These are phyloP conservation scores for Anguilla pacifica DNA, from an alignment of 2,797 vertebrate species.

Conservation along the genomic window DNA sequence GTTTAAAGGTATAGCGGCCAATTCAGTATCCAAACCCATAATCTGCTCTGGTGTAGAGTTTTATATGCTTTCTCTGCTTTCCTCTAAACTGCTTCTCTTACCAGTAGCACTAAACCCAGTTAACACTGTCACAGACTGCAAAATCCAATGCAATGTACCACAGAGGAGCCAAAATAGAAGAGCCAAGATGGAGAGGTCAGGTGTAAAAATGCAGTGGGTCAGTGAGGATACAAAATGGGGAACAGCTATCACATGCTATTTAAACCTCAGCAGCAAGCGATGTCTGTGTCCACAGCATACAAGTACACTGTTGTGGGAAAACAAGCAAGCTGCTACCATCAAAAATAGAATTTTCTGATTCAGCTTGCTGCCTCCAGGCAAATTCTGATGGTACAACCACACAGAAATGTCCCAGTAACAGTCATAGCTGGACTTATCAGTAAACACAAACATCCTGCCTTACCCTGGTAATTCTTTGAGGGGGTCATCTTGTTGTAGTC, in stretches of 20 bases:
- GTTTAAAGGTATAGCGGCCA: background rate
- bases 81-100: background rate
- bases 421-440: background rate
- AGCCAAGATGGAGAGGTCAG: background rate
- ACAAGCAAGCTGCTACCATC: background rate
- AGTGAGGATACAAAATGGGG: background rate
- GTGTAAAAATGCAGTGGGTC: background rate
- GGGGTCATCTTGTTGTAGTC: conserved; percentile 98
- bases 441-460: conserved; percentile 55
- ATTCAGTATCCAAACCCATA: background rate
- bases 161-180: background rate
- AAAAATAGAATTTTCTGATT: background rate
- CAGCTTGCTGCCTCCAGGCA: background rate
- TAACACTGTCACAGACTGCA: background rate
- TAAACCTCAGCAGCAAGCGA: background rate
- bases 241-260: background rate
- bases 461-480: conserved; percentile 89
- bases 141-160: background rate
- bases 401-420: background rate
- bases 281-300: background rate
- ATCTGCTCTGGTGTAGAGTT: background rate
- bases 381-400: background rate
- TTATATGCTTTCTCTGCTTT: background rate
- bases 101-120: background rate
- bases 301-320: background rate